Evolutionary conservation across 2,888 invertebrate genomes (phyloP), one percentile per base, ranked within the genome.

Genomic region (Rotaria macrura): DNA sequence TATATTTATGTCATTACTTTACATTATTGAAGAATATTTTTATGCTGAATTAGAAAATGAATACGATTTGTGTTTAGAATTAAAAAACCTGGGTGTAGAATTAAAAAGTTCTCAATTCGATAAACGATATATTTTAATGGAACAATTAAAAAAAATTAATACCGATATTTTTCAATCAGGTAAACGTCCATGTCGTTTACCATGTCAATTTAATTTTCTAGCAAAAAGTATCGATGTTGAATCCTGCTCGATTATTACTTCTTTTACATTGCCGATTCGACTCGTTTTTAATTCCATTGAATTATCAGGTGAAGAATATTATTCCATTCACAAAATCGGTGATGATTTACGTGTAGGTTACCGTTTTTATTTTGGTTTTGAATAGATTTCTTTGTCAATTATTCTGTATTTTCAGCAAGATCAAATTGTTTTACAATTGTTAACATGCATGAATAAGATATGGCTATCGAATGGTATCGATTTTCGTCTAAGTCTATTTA

Each of bases 401-500:
- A 14, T 49, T 17, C 1, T 52, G 47, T 52, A 4, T 54, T 54
- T 54, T 1, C 34, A 65, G 23, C 98, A 99, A 91, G 99, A 99
- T 90, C 94, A 96, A 93, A 91, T 99, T 87, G 97, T 97, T 29
- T 92, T 99, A 87, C 99, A 99, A 92, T 94, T 99, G 91, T 96
- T 99, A 85, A 93, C 95, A 87, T 94, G 98, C 85, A 98, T 99
- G 97, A 97, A 99, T 91, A 95, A 95, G 89, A 92, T 99, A 88
- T 99, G 99, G 99, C 91, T 97, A 85, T 94, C 94, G 88, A 94
- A 96, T 87, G 96, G 96, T 0, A 92, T 99, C 12, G 97, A 99
- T 91, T 92, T 99, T 72, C 94, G 96, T 91, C 97, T 99, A 93
- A 95, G 99, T 3, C 95, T 96, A 0, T 99, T 97, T 90, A 94